phyloP scores from a whole-genome alignment of 2,113 vertebrate genomes.

The Otus sunia region DNA sequence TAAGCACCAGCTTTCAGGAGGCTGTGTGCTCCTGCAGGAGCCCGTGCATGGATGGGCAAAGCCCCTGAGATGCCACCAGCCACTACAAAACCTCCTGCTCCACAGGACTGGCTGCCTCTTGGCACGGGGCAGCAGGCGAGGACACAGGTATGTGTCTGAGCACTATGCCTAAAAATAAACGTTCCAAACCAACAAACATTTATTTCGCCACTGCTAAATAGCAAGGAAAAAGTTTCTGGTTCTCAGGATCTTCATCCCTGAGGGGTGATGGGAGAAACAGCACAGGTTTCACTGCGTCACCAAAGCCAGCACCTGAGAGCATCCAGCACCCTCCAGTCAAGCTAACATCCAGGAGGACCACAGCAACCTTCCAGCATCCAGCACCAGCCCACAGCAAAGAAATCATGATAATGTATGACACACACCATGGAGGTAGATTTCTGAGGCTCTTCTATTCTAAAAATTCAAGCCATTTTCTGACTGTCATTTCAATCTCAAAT shows the following conservation, averaged over 20 bases:
- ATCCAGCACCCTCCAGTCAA: neutral
- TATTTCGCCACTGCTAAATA: neutral
- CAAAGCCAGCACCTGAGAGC: neutral
- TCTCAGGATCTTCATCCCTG: neutral
- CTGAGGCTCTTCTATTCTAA: neutral
- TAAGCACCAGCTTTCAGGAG: neutral
- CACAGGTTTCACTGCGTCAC: neutral
- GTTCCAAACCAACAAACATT: neutral
- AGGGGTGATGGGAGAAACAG: neutral
- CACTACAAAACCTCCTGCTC: neutral
- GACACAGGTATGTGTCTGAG: neutral
- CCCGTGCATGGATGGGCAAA: neutral
- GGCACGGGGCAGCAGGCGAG: neutral
- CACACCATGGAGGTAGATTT: neutral
- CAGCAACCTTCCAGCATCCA: neutral
- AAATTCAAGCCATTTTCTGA: neutral
- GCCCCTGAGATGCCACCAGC: neutral
- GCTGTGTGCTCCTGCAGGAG: rapidly evolving
- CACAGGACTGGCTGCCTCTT: neutral
- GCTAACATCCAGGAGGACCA: neutral
- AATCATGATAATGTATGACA: neutral
- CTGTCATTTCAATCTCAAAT: neutral
- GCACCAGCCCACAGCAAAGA: neutral
- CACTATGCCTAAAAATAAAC: neutral
- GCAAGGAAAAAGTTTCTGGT: neutral